Conservation (phyloP, 2,797 vertebrate genomes). For the Lacerta bilineata region DNA sequence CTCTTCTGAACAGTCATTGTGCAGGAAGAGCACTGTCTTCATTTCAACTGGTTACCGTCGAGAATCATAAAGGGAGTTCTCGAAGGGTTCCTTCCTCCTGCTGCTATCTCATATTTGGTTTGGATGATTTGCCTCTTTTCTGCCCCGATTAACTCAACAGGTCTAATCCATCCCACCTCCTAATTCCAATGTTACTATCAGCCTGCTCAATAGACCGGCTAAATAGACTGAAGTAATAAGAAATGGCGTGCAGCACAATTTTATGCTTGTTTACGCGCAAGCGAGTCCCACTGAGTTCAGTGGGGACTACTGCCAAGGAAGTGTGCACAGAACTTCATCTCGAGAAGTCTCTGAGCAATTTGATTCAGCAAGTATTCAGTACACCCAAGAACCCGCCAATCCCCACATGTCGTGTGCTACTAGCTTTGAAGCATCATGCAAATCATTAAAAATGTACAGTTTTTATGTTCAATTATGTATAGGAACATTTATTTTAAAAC, state of each 20-base stretch:
- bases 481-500: conserved; percentile 29
- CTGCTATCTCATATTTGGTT: not conserved
- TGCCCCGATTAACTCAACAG: rapidly evolving
- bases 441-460: not conserved
- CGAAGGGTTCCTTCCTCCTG: not conserved
- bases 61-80: not conserved
- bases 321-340: not conserved
- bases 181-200: not conserved
- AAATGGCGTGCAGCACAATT: not conserved
- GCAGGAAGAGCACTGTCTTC: not conserved
- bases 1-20: not conserved
- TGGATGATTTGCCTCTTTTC: rapidly evolving
- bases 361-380: not conserved
- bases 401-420: not conserved
- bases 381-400: not conserved
- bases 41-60: not conserved
- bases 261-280: not conserved
- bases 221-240: not conserved
- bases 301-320: not conserved
- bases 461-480: not conserved
- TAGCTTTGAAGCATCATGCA: not conserved
- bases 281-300: not conserved
- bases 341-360: not conserved
- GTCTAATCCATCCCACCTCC: not conserved
- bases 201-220: not conserved